Conservation (phyloP, 1,140 invertebrate species). For the Glomeris maerens region DNA sequence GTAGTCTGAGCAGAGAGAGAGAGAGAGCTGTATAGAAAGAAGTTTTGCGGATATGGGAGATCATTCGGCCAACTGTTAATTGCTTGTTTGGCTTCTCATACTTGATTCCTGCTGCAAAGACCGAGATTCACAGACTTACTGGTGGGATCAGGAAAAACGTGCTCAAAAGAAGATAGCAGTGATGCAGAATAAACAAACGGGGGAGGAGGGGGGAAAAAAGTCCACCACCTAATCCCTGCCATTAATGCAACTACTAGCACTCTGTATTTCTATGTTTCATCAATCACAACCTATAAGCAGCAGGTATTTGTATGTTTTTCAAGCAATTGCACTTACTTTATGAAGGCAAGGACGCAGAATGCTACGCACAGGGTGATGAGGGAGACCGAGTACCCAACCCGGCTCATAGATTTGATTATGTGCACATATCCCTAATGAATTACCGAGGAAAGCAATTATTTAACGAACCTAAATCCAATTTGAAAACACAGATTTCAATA, state of each 20-base stretch:
- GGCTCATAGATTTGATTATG: constrained; percentile 45
- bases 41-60: no score
- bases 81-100: no score
- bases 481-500: constrained; percentile 4
- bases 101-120: no score
- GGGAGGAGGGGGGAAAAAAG: neutral
- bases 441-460: constrained; percentile 11
- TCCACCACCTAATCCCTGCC: neutral
- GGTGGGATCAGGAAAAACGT: neutral
- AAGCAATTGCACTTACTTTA: constrained; percentile 43
- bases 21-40: no score
- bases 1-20: no score
- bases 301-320: neutral
- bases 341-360: constrained; percentile 46
- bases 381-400: constrained; percentile 53
- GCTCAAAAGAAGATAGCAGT: neutral
- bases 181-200: neutral
- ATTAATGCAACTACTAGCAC: neutral
- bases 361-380: constrained; percentile 47
- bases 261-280: neutral
- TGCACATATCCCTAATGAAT: constrained; percentile 42
- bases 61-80: no score
- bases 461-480: constrained; percentile 9
- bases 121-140: no score
- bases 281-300: neutral